Conservation (phyloP, 2,113 vertebrate genomes). For the Axis porcinus region DNA sequence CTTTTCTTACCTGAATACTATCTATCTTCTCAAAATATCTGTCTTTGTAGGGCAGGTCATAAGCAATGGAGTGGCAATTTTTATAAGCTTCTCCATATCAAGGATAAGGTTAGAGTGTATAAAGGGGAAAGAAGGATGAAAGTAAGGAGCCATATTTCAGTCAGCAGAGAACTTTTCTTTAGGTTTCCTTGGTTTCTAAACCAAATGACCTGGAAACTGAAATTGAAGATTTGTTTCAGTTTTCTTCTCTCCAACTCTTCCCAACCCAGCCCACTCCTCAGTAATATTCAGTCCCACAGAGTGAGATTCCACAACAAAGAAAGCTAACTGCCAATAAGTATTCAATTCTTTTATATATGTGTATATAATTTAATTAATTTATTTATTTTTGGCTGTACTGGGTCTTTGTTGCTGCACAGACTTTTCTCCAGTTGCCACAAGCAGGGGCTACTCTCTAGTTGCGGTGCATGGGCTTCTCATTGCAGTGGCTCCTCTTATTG, state of each 20-base stretch:
- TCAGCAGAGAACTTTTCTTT: background rate
- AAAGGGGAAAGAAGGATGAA: background rate
- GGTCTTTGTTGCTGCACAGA: background rate
- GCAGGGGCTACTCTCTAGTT: background rate
- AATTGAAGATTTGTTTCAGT: background rate
- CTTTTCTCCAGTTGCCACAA: background rate
- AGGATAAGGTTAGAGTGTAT: background rate
- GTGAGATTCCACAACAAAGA: background rate
- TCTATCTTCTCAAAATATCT: slow-evolving; percentile 32
- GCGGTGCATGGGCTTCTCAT: background rate
- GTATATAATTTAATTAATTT: background rate
- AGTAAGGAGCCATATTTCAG: slow-evolving; percentile 6
- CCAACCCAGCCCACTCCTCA: background rate
- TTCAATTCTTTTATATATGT: background rate
- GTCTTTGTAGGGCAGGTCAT: slow-evolving; percentile 11
- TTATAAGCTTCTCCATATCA: background rate
- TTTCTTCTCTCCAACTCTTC: background rate
- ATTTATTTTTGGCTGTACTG: background rate
- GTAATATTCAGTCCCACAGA: background rate
- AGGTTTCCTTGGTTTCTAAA: slow-evolving; percentile 23
- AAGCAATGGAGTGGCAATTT: slow-evolving; percentile 15
- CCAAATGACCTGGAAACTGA: background rate
- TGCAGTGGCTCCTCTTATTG: background rate
- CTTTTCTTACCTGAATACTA: slow-evolving; percentile 5
- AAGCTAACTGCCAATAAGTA: background rate